phyloP scores from a whole-genome alignment of 2,888 invertebrate genomes.

The Suillia variegata region DNA sequence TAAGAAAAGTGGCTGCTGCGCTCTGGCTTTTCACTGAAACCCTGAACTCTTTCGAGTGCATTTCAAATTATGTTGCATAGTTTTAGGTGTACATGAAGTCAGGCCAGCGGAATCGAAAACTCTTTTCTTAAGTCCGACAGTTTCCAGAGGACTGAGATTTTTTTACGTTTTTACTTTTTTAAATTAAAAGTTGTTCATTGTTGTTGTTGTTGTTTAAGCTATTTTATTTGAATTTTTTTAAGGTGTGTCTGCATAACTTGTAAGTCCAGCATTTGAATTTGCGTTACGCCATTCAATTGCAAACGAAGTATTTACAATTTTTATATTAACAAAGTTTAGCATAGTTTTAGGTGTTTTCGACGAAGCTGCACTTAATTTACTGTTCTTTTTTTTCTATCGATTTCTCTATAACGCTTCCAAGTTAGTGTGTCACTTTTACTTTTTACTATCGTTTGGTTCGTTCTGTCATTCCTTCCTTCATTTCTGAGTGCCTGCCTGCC shows the following conservation, averaged over 20 bases:
- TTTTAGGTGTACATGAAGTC: not conserved
- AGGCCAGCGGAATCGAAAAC: not conserved
- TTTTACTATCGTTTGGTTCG: not conserved
- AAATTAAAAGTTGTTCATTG: too few relatives aligned
- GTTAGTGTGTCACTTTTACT: constrained; percentile 3
- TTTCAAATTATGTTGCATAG: constrained; percentile 8
- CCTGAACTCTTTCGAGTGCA: constrained; percentile 18
- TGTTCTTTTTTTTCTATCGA: constrained; percentile 4
- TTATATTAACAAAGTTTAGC: not conserved
- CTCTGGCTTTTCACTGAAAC: constrained; percentile 17
- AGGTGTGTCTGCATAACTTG: too few relatives aligned
- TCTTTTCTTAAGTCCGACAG: too few relatives aligned
- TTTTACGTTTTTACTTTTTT: too few relatives aligned
- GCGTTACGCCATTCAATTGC: too few relatives aligned
- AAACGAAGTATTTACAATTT: too few relatives aligned
- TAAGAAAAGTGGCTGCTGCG: constrained; percentile 6
- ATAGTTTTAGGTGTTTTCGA: not conserved
- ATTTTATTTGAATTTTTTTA: too few relatives aligned
- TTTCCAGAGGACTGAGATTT: too few relatives aligned
- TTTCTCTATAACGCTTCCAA: not conserved
- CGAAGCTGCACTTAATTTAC: not conserved
- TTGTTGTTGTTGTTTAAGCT: too few relatives aligned
- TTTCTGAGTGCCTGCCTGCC: too few relatives aligned
- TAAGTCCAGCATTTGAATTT: too few relatives aligned
- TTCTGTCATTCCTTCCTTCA: too few relatives aligned